phyloP scores from a whole-genome alignment of 2,797 vertebrate species.

The Falco naumanni region DNA sequence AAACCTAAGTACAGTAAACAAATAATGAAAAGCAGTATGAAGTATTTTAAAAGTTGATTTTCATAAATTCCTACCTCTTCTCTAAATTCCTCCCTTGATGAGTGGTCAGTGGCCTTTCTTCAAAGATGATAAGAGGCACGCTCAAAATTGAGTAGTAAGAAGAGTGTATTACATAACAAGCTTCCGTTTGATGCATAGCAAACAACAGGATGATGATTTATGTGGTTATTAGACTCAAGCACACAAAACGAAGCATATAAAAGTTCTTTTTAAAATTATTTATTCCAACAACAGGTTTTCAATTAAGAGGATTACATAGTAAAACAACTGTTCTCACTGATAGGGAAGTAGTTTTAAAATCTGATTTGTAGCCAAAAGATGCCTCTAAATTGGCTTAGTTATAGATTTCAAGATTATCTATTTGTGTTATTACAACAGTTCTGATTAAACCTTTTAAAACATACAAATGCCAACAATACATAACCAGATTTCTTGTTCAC shows the following conservation, averaged over 20 bases:
- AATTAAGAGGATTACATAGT: neutral
- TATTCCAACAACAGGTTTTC: neutral
- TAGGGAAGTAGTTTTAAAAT: neutral
- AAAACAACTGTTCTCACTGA: neutral
- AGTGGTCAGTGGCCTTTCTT: neutral
- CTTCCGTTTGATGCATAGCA: neutral
- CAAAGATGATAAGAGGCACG: neutral
- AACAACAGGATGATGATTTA: neutral
- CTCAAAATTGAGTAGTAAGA: neutral
- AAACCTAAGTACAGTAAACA: neutral
- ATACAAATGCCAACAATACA: neutral
- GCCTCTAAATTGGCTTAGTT: slow-evolving; percentile 11
- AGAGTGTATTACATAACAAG: neutral
- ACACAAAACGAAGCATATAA: neutral
- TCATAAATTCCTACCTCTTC: neutral
- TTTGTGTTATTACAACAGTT: neutral
- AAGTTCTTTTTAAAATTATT: neutral
- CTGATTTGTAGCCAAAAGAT: neutral
- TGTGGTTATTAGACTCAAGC: neutral
- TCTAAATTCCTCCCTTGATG: neutral
- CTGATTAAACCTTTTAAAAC: slow-evolving; percentile 25
- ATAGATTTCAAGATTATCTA: slow-evolving; percentile 37
- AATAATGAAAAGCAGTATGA: neutral
- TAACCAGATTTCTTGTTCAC: neutral
- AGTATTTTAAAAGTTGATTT: neutral